Conservation (phyloP, 2,888 invertebrate genomes). For the Drosophila neotestacea region DNA sequence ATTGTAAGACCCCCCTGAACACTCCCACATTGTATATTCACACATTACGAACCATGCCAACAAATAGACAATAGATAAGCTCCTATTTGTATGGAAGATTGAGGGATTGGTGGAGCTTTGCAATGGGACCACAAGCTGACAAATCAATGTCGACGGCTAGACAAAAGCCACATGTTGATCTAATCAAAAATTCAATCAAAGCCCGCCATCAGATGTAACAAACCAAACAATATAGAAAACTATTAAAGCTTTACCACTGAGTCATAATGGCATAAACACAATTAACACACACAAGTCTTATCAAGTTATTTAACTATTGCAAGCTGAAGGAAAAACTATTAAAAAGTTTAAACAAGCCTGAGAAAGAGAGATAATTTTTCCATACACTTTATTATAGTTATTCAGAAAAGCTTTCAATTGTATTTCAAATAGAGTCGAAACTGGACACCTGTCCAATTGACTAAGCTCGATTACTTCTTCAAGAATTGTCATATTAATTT, state of each 20-base stretch:
- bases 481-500: too few relatives aligned
- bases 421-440: neutral
- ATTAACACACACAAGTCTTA: conserved; percentile 14
- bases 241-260: conserved; percentile 27
- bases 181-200: conserved; percentile 79
- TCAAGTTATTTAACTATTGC: conserved; percentile 10
- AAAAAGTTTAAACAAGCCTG: neutral
- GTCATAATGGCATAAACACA: conserved; percentile 14
- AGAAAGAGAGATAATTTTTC: neutral
- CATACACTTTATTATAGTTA: neutral
- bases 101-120: conserved; percentile 18
- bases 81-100: conserved; percentile 12
- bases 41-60: conserved; percentile 21
- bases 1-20: conserved; percentile 6
- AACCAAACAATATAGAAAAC: conserved; percentile 33
- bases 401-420: neutral
- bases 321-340: neutral
- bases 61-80: conserved; percentile 61
- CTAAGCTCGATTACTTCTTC: too few relatives aligned
- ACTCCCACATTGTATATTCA: conserved; percentile 13
- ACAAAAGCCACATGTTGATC: conserved; percentile 73
- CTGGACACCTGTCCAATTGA: neutral
- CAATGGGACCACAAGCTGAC: conserved; percentile 58
- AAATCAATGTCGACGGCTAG: conserved; percentile 68
- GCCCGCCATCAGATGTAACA: conserved; percentile 52